Base-by-base conservation (phyloP, 2,113 vertebrate genomes). In the Archocentrus centrarchus region DNA sequence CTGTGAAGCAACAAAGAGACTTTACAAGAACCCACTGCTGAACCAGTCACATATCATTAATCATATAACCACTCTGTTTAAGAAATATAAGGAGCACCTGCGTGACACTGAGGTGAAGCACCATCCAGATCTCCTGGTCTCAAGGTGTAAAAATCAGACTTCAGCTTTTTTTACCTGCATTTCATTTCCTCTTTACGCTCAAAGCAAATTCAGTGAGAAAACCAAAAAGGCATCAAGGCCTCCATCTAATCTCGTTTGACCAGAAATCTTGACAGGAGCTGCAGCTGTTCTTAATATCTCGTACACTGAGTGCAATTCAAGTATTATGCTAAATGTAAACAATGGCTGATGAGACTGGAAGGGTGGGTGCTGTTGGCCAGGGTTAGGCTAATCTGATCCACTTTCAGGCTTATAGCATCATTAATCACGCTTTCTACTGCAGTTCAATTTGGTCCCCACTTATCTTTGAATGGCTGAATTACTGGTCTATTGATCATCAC, bases 251-350 rank as follows among this genome's bases (percentile, higher is more conserved):
- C 82, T 86, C 85, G 86, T 88, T 87, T 59, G 66, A 39, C 15
- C 73, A 78, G 80, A 87, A 82, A 47, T 82, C 75, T 77, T 81
- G 63, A 35, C 58, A 9, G 77, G 61, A 76, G 62, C 68, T 85
- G 86, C 82, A 86, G 91, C 84, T 91, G 90, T 89, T 90, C 84
- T 53, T 75, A 68, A 86, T 81, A 80, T 91, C 82, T 80, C 11
- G n/a, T 81, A 87, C 91, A 87, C 84, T 41, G 15, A 17, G 83
- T 83, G 89, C 82, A 91, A 89, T 94, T 95, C 93, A 94, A 95
- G 94, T 94, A 92, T 93, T 82, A 83, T 32, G 59, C 86, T 86
- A 50, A 62, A 91, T 90, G 93, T 94, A 93, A 95, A 95, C 94
- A 92, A 92, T 93, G 88, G 93, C 93, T 89, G 92, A 93, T 92